phyloP scores from a whole-genome alignment of 2,888 invertebrate species.

The Scaptomyza polygonia region DNA sequence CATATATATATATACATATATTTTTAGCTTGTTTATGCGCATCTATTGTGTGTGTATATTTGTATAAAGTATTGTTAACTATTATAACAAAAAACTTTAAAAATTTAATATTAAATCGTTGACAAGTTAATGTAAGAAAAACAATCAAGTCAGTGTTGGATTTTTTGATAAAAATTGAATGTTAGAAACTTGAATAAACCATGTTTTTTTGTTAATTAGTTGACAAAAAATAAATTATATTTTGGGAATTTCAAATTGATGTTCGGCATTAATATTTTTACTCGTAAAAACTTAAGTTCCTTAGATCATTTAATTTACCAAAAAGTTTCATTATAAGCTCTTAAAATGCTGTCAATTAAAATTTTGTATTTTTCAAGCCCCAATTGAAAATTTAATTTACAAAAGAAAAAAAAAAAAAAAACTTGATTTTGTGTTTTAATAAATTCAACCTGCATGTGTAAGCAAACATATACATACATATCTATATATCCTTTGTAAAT shows the following conservation, averaged over 20 bases:
- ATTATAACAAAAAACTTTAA: conserved; percentile 59
- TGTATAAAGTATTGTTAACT: conserved; percentile 34
- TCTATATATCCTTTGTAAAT: conserved; percentile 15
- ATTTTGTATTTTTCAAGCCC: no score
- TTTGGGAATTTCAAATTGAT: no score
- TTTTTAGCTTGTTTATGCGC: conserved; percentile 9
- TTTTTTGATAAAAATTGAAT: neutral
- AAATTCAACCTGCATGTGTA: conserved; percentile 42
- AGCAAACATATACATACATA: conserved; percentile 5
- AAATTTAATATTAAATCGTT: conserved; percentile 47
- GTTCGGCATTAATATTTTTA: no score
- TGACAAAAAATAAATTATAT: no score
- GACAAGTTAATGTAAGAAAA: conserved; percentile 6
- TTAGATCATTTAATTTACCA: no score
- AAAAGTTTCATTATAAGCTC: no score
- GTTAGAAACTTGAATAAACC: neutral
- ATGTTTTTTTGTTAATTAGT: no score
- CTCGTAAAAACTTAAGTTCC: no score
- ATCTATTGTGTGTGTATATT: conserved; percentile 17
- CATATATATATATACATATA: conserved; percentile 18
- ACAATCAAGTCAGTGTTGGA: conserved; percentile 6
- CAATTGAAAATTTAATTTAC: no score
- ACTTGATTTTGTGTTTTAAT: conserved; percentile 43
- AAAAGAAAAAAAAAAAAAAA: no score
- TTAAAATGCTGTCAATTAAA: no score